These are phyloP conservation scores for Philonicus albiceps DNA, from an alignment of 2,888 invertebrate species.

Conservation along the genomic window DNA sequence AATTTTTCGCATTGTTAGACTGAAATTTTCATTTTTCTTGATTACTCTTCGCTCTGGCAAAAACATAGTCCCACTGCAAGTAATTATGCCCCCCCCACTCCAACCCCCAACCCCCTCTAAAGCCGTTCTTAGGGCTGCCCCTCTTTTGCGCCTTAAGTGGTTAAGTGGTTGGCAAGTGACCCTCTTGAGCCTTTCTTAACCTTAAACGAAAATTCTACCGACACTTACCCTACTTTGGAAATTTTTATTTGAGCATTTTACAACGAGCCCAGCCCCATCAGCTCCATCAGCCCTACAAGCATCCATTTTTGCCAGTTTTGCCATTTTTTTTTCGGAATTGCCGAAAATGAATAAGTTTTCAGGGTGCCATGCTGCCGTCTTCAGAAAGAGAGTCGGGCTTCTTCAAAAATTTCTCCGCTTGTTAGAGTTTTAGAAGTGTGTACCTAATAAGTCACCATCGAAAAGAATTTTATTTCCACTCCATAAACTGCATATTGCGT, in stretches of 20 bases:
- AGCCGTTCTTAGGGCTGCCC: not conserved
- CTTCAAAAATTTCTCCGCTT: not conserved
- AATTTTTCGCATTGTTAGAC: not conserved
- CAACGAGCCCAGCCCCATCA: not conserved
- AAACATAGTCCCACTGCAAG: not conserved
- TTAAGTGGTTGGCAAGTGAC: not conserved
- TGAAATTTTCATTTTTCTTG: not conserved
- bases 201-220: not conserved
- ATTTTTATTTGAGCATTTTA: not conserved
- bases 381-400: not conserved
- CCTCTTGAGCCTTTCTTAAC: not conserved
- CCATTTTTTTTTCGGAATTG: not conserved
- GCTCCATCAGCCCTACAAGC: not conserved
- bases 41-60: not conserved
- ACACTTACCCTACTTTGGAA: not conserved
- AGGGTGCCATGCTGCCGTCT: not conserved
- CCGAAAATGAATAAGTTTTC: not conserved
- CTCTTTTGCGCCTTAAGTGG: not conserved
- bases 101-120: not conserved
- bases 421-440: not conserved
- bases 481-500: constrained; percentile 27
- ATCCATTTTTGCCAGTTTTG: not conserved
- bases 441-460: constrained; percentile 12
- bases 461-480: constrained; percentile 21
- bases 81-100: not conserved